phyloP scores from a whole-genome alignment of 2,113 vertebrate species.

The Danio rerio region GRCz12tu NC_133194.1:1377501-1378000 shows the following conservation, averaged over 20 bases:
- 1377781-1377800: not conserved
- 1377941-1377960: too few relatives aligned
- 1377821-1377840: not conserved
- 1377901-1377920: not conserved
- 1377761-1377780: not conserved
- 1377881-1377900: not conserved
- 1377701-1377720: not conserved
- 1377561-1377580: not conserved
- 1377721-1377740: not conserved
- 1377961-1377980: too few relatives aligned
- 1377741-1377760: not conserved
- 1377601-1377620: not conserved
- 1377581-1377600: not conserved
- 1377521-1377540: not conserved
- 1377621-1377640: constrained; percentile 14
- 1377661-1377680: not conserved
- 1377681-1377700: not conserved
- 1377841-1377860: constrained; percentile 2
- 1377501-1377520: constrained; percentile 32
- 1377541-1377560: too few relatives aligned
- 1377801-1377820: not conserved
- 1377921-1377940: too few relatives aligned
- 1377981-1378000: too few relatives aligned
- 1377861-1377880: not conserved
- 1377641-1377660: not conserved